Percentiles rank a stretch among this genome's conserved stretches.
These are phyloP conservation scores for Sapajus apella DNA, from an alignment of 2,113 vertebrate species.

Conservation along the genomic window DNA sequence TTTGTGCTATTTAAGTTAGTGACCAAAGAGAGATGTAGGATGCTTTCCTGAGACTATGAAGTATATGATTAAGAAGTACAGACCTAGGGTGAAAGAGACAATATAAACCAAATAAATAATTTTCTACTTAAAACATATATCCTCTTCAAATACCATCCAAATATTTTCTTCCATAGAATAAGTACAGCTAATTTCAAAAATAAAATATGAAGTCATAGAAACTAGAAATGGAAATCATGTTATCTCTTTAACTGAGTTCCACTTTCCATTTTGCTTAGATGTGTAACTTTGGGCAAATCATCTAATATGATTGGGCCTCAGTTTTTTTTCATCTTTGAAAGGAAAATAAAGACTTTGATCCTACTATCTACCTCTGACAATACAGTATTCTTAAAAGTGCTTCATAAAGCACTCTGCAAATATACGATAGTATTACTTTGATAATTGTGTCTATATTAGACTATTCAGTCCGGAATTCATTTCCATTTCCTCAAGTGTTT, in stretches of 20 bases:
- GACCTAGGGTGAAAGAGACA: not conserved
- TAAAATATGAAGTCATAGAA: not conserved
- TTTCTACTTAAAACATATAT: not conserved
- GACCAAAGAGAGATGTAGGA: not conserved
- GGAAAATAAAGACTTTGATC: not conserved
- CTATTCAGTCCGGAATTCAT: slow-evolving; percentile 23
- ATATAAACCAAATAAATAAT: not conserved
- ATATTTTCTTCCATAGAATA: not conserved
- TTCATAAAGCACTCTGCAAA: slow-evolving; percentile 12
- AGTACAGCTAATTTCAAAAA: not conserved
- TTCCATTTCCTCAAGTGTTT: slow-evolving; percentile 29
- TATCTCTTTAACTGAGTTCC: not conserved
- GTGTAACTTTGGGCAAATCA: not conserved
- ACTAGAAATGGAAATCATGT: not conserved
- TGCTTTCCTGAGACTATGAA: not conserved
- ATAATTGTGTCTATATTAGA: not conserved
- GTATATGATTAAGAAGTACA: not conserved
- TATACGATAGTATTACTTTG: not conserved
- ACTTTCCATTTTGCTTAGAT: not conserved
- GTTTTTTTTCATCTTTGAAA: not conserved
- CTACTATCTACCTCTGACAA: not conserved
- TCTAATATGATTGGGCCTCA: not conserved
- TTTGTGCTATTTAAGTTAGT: not conserved
- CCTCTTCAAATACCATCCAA: not conserved
- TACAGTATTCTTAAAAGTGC: not conserved